Percentiles rank a stretch among this genome's conserved stretches.
Conservation (phyloP, 1,140 invertebrate genomes). For the Luehdorfia chinensis region DNA sequence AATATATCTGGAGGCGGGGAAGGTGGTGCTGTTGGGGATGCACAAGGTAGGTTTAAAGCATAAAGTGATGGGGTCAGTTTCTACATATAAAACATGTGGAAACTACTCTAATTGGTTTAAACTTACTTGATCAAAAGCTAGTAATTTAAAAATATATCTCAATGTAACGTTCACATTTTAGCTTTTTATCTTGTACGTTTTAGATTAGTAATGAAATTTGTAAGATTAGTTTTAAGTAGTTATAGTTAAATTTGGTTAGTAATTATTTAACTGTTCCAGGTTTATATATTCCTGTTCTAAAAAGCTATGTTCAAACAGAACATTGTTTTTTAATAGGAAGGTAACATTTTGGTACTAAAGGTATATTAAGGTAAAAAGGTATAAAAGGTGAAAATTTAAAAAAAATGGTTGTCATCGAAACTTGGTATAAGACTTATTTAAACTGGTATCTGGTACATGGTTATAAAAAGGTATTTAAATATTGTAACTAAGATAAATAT, state of each 20-base stretch:
- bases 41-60: slow-evolving; percentile 76
- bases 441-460: too few species aligned
- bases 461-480: too few species aligned
- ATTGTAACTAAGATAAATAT: too few species aligned
- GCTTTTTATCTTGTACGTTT: slow-evolving; percentile 26
- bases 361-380: not conserved
- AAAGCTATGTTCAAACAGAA: slow-evolving; percentile 15
- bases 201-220: slow-evolving; percentile 69
- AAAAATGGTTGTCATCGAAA: too few species aligned
- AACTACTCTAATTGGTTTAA: slow-evolving; percentile 21
- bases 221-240: slow-evolving; percentile 59
- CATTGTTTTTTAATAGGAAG: slow-evolving; percentile 6
- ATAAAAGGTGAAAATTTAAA: too few species aligned
- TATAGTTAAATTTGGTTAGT: slow-evolving; percentile 31
- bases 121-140: slow-evolving; percentile 31
- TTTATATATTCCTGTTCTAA: slow-evolving; percentile 17
- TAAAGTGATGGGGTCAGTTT: slow-evolving; percentile 27
- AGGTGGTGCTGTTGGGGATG: slow-evolving; percentile 75
- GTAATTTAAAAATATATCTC: not conserved
- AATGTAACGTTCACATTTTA: not conserved
- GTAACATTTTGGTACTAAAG: not conserved
- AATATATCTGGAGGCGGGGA: slow-evolving; percentile 71
- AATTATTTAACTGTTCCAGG: slow-evolving; percentile 32
- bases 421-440: too few species aligned
- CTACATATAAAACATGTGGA: slow-evolving; percentile 23